phyloP scores from a whole-genome alignment of 2,888 invertebrate genomes.

The Ellobium chinense region DNA sequence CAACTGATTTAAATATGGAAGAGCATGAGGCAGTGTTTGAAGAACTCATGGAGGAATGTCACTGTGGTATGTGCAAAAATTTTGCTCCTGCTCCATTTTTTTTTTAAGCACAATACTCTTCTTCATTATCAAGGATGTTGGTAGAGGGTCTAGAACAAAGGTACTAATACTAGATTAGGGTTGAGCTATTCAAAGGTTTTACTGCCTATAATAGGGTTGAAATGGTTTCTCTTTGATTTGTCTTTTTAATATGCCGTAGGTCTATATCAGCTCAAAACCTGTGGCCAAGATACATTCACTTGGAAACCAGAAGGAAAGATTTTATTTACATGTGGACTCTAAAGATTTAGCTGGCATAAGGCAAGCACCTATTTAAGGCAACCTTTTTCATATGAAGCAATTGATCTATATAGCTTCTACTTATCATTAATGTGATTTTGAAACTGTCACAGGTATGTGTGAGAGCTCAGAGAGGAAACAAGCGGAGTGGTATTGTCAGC shows the following conservation, averaged over 20 bases:
- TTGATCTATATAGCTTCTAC: neutral
- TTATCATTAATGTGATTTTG: neutral
- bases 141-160: neutral
- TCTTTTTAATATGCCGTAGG: too few relatives aligned
- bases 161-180: too few relatives aligned
- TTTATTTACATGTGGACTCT: too few relatives aligned
- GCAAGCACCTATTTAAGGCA: too few relatives aligned
- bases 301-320: too few relatives aligned
- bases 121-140: too few relatives aligned
- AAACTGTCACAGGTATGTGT: conserved; percentile 62
- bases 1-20: conserved; percentile 27
- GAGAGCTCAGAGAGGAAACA: conserved; percentile 63
- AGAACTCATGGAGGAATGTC: conserved; percentile 49
- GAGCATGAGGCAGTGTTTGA: conserved; percentile 51
- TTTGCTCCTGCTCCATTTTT: neutral
- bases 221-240: too few relatives aligned
- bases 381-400: neutral
- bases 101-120: neutral
- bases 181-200: too few relatives aligned
- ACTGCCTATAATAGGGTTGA: too few relatives aligned
- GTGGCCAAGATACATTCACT: too few relatives aligned
- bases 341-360: too few relatives aligned
- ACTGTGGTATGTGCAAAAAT: conserved; percentile 34
- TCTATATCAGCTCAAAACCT: too few relatives aligned
- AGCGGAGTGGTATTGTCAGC: conserved; percentile 72